phyloP scores from a whole-genome alignment of 2,888 invertebrate genomes.

The Sphecodes monilicornis region DNA sequence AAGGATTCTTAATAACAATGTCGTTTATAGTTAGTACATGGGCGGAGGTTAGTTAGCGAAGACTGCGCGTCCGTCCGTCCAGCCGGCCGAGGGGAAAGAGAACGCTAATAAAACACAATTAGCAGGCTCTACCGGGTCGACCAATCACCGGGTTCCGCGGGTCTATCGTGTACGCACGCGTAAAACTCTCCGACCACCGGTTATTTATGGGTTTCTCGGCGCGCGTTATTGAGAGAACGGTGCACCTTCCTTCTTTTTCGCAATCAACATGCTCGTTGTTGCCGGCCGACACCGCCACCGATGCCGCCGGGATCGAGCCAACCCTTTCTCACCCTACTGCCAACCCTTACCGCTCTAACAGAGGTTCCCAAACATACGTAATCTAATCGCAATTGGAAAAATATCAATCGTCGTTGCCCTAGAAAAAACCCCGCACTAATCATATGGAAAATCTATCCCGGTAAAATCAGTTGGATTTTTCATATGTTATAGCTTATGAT shows the following conservation, averaged over 20 bases:
- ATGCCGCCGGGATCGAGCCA: background rate
- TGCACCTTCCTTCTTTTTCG: conserved; percentile 55
- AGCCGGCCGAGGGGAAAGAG: conserved; percentile 52
- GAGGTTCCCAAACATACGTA: background rate
- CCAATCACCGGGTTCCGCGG: conserved; percentile 77
- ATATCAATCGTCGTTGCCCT: too few species aligned
- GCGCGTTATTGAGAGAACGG: conserved; percentile 67
- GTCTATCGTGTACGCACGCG: conserved; percentile 68
- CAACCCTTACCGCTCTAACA: background rate
- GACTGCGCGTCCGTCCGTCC: conserved; percentile 69
- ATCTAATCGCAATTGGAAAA: too few species aligned
- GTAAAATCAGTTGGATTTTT: too few species aligned
- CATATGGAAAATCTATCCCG: too few species aligned
- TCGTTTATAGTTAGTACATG: conserved; percentile 77
- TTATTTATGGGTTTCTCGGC: conserved; percentile 78
- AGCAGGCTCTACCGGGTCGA: conserved; percentile 73
- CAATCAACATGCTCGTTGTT: conserved; percentile 65
- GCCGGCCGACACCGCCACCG: conserved; percentile 12
- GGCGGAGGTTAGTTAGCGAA: conserved; percentile 77
- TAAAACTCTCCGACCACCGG: conserved; percentile 74
- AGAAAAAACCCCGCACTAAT: too few species aligned
- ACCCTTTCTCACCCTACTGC: background rate
- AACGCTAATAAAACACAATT: conserved; percentile 84
- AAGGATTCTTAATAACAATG: conserved; percentile 79
- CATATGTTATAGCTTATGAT: too few species aligned